Evolutionary conservation across 2,113 vertebrate species (phyloP), one percentile per base, ranked within the genome.

Genomic region (Polyodon spathula): DNA sequence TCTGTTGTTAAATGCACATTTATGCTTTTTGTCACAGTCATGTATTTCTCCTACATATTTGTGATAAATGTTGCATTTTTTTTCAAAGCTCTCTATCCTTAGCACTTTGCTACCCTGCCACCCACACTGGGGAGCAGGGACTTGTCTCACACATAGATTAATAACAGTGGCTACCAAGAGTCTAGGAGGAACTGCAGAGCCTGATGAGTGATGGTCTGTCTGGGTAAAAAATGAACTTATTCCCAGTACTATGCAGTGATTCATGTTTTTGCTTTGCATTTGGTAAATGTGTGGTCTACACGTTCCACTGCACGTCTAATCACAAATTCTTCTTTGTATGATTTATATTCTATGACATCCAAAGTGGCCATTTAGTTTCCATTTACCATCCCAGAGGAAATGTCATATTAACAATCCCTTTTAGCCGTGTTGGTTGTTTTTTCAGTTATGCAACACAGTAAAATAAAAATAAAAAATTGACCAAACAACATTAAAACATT

Each of bases 191-290:
- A 57, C 38, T 52, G 37, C 71, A 66, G 72, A 65, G 58, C 70
- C 68, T 66, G 54, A 65, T 83, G 82, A 84, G 65, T 81, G 81
- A 84, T 82, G 74, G 78, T 78, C 72, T 80, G 76, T 73, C 81
- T 62, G 70, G 75, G 76, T 83, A 81, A 58, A 78, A 81, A 77
- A 81, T 73, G 67, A 77, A 80, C 76, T 76, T 80, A 80, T 80
- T 74, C 76, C 74, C 75, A 65, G 56, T 56, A 58, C 53, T 67
- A 2, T 61, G 74, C 67, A 61, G 69, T 80, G 81, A 84, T 80
- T 83, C 82, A 83, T 80, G 71, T 68, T 14, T 4, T 27, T 52
- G 63, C 52, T 55, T 6, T 7, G 39, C 43, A 60, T 76, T 48
- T 37, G 48, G 40, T 60, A 75, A 74, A 70, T 61, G 53, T 53